Conservation (phyloP, 2,113 vertebrate species). For the Vidua chalybeata region DNA sequence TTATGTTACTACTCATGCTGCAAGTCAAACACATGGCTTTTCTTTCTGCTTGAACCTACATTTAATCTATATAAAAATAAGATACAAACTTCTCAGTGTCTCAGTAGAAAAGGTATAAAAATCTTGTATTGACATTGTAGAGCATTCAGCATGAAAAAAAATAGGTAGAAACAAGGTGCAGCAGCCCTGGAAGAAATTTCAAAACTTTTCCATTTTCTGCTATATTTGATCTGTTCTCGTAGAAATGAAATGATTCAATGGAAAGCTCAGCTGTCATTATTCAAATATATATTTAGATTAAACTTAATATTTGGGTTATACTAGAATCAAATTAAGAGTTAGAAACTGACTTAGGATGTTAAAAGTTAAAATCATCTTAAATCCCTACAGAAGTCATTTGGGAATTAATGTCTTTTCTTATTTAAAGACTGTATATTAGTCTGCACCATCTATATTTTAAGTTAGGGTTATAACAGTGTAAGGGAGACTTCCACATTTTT, state of each 20-base stretch:
- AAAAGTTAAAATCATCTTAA: conserved; percentile 55
- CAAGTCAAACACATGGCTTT: neutral
- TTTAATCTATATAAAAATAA: neutral
- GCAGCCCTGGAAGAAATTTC: neutral
- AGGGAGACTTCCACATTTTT: neutral
- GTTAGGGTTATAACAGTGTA: neutral
- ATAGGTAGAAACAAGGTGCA: neutral
- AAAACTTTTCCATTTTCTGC: neutral
- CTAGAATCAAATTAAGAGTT: neutral
- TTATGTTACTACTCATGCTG: neutral
- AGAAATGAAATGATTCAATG: neutral
- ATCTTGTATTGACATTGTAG: neutral
- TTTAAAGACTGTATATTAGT: conserved; percentile 12
- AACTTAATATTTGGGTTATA: neutral
- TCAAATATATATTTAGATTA: neutral
- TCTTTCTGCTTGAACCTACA: neutral
- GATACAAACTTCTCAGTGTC: neutral
- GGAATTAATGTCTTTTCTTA: conserved; percentile 18
- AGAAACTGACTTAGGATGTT: neutral
- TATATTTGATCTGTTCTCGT: neutral
- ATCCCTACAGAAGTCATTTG: neutral
- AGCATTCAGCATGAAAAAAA: neutral
- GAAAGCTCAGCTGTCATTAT: neutral
- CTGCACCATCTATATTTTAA: conserved; percentile 57
- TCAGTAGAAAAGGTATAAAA: neutral